Evolutionary conservation across 2,888 invertebrate genomes (phyloP), one percentile per base, ranked within the genome.

Genomic region (Ischnura elegans): DNA sequence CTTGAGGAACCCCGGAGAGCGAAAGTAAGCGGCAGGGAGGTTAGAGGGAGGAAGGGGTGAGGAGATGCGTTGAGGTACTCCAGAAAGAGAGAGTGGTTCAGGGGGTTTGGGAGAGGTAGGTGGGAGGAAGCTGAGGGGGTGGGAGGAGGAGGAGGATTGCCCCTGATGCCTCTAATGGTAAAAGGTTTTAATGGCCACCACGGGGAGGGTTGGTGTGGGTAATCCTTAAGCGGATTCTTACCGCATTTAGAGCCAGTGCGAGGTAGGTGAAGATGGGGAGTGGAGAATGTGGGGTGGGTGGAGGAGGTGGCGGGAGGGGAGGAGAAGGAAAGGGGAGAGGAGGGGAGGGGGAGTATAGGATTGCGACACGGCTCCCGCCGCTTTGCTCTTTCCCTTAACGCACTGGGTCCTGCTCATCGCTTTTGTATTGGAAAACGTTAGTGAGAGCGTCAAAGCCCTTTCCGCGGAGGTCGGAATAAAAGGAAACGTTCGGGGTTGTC

Each of bases 221-320:
- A 90, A 90, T 90, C 90, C 90, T 90, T 90, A 90, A 90, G 90
- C 55, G 90, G 90, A 90, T 90, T 90, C 90, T 90, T 90, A 61
- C 90, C 90, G 61, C 90, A 87, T 87, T 87, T 87, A 51, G 90
- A 76, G 90, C 61, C 90, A 47, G 19, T 51, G 29, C 47, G 87
- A 87, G 87, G 51, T 87, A 29, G 47, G 87, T 51, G 13, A 1
- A 43, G 86, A 86, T 43, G 45, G 86, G 21, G 86, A 86, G n/a
- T 8, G 85, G 43, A 43, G 16, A 21, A 25, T 42, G 29, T 13
- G 85, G 85, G 36, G 85, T 16, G 6, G 21, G 21, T 13, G 42
- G 29, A 21, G 42, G 36, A 43, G 85, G 43, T 21, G n/a, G 46
- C 8, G n/a, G 45, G 86, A 45, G 45, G 25, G 86, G 45, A 4